These are phyloP conservation scores for Prunella fulvescens DNA, from an alignment of 2,113 vertebrate genomes.

Conservation along the genomic window DNA sequence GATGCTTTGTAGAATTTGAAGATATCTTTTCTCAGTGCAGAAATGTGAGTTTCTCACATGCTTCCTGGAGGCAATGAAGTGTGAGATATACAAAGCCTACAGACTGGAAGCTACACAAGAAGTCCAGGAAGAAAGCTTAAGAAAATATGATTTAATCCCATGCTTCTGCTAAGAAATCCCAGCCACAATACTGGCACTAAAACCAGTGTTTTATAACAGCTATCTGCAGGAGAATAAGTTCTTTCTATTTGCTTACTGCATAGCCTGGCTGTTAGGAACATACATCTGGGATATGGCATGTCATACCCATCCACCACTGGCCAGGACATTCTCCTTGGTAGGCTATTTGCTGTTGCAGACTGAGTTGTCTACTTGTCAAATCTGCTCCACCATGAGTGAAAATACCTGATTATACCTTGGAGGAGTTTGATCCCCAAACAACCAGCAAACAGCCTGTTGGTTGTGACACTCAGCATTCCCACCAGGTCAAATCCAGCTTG, in stretches of 20 bases:
- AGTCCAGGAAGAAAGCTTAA: not conserved
- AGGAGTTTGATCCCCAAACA: not conserved
- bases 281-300: not conserved
- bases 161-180: not conserved
- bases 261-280: not conserved
- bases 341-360: not conserved
- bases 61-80: not conserved
- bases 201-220: not conserved
- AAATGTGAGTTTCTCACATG: not conserved
- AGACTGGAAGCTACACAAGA: not conserved
- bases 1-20: not conserved
- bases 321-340: not conserved
- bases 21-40: not conserved
- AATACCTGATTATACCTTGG: not conserved
- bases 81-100: not conserved
- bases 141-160: not conserved
- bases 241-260: not conserved
- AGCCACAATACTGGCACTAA: not conserved
- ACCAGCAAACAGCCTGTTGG: not conserved
- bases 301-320: not conserved
- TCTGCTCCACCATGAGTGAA: not conserved
- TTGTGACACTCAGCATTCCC: accelerated
- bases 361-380: not conserved
- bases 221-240: not conserved
- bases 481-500: not conserved